phyloP scores from a whole-genome alignment of 2,113 vertebrate species.

The Prunella fulvescens region DNA sequence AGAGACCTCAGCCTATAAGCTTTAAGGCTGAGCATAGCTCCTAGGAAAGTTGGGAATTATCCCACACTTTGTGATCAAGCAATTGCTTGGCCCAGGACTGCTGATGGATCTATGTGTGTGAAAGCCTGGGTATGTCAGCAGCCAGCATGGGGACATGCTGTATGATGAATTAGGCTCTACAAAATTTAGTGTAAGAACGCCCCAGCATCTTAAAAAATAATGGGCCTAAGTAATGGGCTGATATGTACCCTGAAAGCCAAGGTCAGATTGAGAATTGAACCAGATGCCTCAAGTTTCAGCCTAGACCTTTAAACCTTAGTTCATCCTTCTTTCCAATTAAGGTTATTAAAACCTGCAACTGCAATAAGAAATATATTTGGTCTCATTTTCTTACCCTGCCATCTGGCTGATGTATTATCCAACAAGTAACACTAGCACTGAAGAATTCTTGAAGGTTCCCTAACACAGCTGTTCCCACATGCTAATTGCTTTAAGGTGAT shows the following conservation, averaged over 20 bases:
- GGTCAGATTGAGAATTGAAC: neutral
- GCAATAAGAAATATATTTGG: neutral
- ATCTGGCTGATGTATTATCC: conserved; percentile 48
- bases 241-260: neutral
- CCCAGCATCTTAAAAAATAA: neutral
- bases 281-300: neutral
- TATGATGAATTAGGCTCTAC: neutral
- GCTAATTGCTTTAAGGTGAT: conserved; percentile 44
- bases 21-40: neutral
- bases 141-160: neutral
- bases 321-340: neutral
- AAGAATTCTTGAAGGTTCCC: conserved; percentile 31
- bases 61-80: neutral
- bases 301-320: conserved; percentile 7
- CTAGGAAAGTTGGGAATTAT: neutral
- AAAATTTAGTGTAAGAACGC: neutral
- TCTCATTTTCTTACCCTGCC: conserved; percentile 21
- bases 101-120: neutral
- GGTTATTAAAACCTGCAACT: conserved; percentile 19
- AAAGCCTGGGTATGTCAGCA: neutral
- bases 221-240: neutral
- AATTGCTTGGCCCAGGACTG: neutral
- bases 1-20: neutral
- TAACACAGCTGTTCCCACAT: conserved; percentile 42
- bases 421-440: neutral